Percentiles rank a stretch among this genome's conserved stretches.
Conservation (phyloP, 2,888 invertebrate genomes). For the Drosophila mettleri region DNA sequence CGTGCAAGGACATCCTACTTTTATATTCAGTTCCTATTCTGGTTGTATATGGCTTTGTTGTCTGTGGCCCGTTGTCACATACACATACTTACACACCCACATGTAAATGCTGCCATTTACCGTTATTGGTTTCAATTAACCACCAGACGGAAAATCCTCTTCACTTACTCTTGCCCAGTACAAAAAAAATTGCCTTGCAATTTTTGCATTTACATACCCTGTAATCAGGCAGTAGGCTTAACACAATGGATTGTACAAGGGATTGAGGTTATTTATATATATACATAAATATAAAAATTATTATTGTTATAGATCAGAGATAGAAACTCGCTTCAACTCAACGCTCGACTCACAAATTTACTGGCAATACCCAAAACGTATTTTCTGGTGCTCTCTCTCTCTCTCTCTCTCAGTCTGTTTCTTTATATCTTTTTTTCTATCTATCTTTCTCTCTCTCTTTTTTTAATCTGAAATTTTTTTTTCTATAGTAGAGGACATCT, state of each 20-base stretch:
- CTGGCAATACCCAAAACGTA: too few species aligned
- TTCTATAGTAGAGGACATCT: too few species aligned
- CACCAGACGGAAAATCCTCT: conserved; percentile 23
- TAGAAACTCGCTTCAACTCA: too few species aligned
- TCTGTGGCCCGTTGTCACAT: conserved; percentile 31
- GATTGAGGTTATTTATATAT: too few species aligned
- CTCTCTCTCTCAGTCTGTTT: too few species aligned
- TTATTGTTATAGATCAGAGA: neutral
- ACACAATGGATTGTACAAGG: neutral
- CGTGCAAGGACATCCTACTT: conserved; percentile 35
- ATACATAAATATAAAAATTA: too few species aligned
- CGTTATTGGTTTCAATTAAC: conserved; percentile 69
- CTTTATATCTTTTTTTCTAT: too few species aligned
- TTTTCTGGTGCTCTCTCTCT: too few species aligned
- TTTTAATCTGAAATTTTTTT: too few species aligned
- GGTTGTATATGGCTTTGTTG: conserved; percentile 48
- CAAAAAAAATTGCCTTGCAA: conserved; percentile 15
- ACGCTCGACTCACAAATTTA: too few species aligned
- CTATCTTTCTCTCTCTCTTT: too few species aligned
- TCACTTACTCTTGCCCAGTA: neutral
- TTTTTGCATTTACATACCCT: conserved; percentile 20
- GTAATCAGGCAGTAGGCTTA: neutral
- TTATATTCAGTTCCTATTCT: conserved; percentile 39
- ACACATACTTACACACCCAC: conserved; percentile 23
- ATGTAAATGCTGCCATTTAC: conserved; percentile 42